These are phyloP conservation scores for Salmo trutta DNA, from an alignment of 2,797 vertebrate species.

Conservation along the genomic window DNA sequence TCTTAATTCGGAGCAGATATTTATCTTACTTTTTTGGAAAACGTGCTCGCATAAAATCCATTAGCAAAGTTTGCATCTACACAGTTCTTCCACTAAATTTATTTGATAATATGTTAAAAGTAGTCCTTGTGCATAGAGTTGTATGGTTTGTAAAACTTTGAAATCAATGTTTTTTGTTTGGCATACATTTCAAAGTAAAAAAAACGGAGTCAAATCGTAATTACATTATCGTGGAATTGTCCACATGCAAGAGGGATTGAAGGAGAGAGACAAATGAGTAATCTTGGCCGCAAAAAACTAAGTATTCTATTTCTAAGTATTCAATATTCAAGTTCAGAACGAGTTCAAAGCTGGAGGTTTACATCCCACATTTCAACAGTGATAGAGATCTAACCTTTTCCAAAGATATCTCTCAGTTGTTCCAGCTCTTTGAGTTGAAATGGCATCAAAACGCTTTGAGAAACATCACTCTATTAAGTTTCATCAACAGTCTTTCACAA, in stretches of 20 bases:
- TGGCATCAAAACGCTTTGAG: neutral
- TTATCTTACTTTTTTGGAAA: too few relatives aligned
- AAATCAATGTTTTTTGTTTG: too few relatives aligned
- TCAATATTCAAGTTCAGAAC: slow-evolving; percentile 20
- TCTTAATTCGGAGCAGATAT: too few relatives aligned
- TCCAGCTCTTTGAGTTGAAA: neutral
- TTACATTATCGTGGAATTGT: too few relatives aligned
- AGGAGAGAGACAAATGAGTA: slow-evolving; percentile 9
- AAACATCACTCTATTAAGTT: neutral
- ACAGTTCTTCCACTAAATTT: too few relatives aligned
- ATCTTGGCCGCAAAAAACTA: neutral
- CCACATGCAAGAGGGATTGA: neutral
- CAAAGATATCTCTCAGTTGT: neutral
- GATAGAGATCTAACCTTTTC: neutral
- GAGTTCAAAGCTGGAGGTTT: slow-evolving; percentile 29
- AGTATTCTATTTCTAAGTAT: slow-evolving; percentile 5
- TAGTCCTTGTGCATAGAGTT: too few relatives aligned
- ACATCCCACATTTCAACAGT: slow-evolving; percentile 4
- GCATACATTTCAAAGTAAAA: too few relatives aligned
- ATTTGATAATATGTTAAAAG: too few relatives aligned
- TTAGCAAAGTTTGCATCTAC: too few relatives aligned
- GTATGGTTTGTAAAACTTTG: too few relatives aligned
- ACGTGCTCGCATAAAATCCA: too few relatives aligned
- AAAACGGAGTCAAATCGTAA: too few relatives aligned
- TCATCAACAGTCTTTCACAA: neutral